Percentiles rank a stretch among this genome's conserved stretches.
phyloP scores from a whole-genome alignment of 2,113 vertebrate species.

The Saiga tatarica region DNA sequence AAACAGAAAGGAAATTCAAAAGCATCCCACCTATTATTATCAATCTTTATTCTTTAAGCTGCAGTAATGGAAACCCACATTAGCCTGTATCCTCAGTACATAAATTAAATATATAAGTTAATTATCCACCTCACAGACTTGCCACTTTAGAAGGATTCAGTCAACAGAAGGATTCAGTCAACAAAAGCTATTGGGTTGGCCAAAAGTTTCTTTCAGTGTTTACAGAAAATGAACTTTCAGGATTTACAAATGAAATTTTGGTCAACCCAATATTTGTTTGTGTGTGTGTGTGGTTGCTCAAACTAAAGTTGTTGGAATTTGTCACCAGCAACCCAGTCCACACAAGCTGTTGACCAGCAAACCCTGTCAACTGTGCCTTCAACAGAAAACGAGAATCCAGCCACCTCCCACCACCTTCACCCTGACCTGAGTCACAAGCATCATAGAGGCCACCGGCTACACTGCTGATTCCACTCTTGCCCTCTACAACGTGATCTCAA shows the following conservation, averaged over 20 bases:
- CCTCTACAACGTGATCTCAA: background rate
- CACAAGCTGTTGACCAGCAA: background rate
- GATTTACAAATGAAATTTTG: background rate
- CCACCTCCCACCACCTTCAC: background rate
- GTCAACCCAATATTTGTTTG: background rate
- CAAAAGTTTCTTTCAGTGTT: background rate
- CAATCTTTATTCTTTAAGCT: background rate
- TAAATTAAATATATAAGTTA: background rate
- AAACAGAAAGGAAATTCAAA: constrained; percentile 38
- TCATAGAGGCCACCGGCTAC: background rate
- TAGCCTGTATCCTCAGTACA: background rate
- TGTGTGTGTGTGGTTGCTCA: background rate
- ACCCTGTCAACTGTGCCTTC: background rate
- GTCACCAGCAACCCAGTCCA: background rate
- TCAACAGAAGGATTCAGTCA: background rate
- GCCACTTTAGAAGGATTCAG: background rate
- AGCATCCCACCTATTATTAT: background rate
- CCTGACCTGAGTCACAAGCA: background rate
- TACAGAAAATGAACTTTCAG: background rate
- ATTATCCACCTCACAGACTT: background rate
- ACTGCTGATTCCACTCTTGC: background rate
- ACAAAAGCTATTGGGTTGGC: background rate
- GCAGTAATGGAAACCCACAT: background rate
- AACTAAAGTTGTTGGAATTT: background rate
- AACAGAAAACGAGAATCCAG: too few species aligned